Base-by-base conservation (phyloP, 2,888 invertebrate genomes). In the Conops quadrifasciatus region DNA sequence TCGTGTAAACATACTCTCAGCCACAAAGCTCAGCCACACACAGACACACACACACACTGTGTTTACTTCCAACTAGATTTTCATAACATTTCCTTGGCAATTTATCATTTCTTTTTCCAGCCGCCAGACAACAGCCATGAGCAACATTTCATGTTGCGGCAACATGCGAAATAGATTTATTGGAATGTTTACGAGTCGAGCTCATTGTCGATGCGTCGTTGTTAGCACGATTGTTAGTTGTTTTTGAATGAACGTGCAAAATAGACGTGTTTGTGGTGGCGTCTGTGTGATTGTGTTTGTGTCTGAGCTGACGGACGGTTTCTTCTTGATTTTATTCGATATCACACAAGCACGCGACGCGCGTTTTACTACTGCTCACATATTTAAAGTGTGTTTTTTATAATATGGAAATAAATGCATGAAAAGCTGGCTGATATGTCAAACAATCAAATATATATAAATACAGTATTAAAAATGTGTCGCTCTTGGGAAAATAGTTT, bases 201-300 rank as follows among this genome's bases (percentile, higher is more conserved):
- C 78, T 80, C 77, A 78, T 77, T 80, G 80, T 77, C 72, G 76
- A 78, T 77, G 77, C 77, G 77, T 67, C 77, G 76, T 76, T 78
- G 78, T 77, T 77, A 76, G 78, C 78, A 74, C 71, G 75, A 75
- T 76, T 76, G 78, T 76, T 82, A 84, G 82, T 84, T 85, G 82
- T 83, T 84, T 81, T 82, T 83, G 83, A 83, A 82, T 82, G 82
- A 82, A 84, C 85, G 83, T 84, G 83, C 81, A 82, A 84, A 83
- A 80, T 83, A 83, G 85, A 84, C 82, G 83, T 82, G 79, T 78
- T 63, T 82, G 79, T 43, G 49, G 62, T 49, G 60, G 59, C 51
- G 68, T 51, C 21, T 62, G 60, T 62, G 28, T 68, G 68, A 49
- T 45, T 62, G 68, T 51, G 58, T 58, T 36, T 36, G 24, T 43